These are phyloP conservation scores for Rhinophrynus dorsalis DNA, from an alignment of 2,797 vertebrate species.

Conservation along the genomic window DNA sequence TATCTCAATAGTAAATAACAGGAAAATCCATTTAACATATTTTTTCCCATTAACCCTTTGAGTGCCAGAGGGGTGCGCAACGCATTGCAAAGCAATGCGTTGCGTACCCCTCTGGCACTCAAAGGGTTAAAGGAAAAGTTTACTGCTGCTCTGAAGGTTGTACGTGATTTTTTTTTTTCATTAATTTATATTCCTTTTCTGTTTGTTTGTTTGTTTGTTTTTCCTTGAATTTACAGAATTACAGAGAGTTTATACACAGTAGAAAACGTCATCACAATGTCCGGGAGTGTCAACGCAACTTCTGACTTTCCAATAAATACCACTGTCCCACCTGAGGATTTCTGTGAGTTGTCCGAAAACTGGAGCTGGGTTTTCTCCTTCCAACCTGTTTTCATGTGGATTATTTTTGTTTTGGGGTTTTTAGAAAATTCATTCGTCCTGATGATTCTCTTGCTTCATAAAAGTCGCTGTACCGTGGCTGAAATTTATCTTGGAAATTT, in stretches of 20 bases:
- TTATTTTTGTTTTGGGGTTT: constrained; percentile 75
- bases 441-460: constrained; percentile 75
- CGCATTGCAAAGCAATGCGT: too few relatives aligned
- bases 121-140: too few relatives aligned
- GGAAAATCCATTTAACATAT: too few relatives aligned
- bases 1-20: too few relatives aligned
- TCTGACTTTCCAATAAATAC: background rate
- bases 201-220: too few relatives aligned
- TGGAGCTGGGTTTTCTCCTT: constrained; percentile 70
- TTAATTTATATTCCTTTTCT: too few relatives aligned
- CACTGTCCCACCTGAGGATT: background rate
- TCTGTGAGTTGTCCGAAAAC: background rate
- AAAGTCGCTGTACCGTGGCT: constrained; percentile 73
- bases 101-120: too few relatives aligned
- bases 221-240: background rate
- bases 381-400: constrained; percentile 80
- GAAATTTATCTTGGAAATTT: constrained; percentile 88
- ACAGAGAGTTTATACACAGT: background rate
- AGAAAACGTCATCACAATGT: background rate
- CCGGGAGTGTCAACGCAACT: background rate
- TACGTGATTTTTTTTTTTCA: too few relatives aligned
- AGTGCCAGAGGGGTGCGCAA: too few relatives aligned
- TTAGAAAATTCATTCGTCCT: constrained; percentile 83
- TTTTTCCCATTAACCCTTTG: too few relatives aligned
- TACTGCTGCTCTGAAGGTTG: too few relatives aligned